phyloP scores from a whole-genome alignment of 2,113 vertebrate species.

The Melanocharis versteri region DNA sequence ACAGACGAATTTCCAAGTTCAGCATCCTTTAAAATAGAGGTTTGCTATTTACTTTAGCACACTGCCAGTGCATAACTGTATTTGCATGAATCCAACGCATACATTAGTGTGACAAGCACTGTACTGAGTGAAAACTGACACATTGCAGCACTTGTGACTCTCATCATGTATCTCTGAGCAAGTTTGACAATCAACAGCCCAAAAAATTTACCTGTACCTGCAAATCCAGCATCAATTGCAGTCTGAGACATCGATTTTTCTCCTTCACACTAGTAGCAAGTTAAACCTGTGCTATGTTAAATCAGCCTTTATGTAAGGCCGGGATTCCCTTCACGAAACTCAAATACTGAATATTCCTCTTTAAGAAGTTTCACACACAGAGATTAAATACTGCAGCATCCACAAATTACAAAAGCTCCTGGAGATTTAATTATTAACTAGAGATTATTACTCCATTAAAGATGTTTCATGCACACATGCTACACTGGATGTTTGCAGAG shows the following conservation, averaged over 20 bases:
- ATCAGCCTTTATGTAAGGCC: neutral
- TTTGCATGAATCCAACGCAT: neutral
- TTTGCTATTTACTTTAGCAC: neutral
- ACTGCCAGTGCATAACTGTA: neutral
- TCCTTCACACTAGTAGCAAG: neutral
- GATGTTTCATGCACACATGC: neutral
- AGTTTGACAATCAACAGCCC: neutral
- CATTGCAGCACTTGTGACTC: neutral
- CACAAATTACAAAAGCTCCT: neutral
- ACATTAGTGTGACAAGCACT: neutral
- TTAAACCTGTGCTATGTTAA: neutral
- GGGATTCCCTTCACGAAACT: neutral
- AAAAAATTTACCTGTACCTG: neutral
- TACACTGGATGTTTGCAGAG: neutral
- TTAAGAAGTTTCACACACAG: neutral
- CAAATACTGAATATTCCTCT: neutral
- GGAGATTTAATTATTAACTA: conserved; percentile 41
- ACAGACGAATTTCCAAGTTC: neutral
- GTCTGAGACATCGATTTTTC: neutral
- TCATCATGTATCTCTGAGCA: neutral
- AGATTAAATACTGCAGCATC: neutral
- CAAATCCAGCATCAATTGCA: neutral
- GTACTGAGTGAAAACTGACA: neutral
- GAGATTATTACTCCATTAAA: conserved; percentile 15
- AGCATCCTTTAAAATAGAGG: neutral